A percentile compares a stretch with the other conserved stretches of the same genome.
Evolutionary conservation across 2,113 vertebrate genomes (phyloP).

Genomic region (Butorides virescens): DNA sequence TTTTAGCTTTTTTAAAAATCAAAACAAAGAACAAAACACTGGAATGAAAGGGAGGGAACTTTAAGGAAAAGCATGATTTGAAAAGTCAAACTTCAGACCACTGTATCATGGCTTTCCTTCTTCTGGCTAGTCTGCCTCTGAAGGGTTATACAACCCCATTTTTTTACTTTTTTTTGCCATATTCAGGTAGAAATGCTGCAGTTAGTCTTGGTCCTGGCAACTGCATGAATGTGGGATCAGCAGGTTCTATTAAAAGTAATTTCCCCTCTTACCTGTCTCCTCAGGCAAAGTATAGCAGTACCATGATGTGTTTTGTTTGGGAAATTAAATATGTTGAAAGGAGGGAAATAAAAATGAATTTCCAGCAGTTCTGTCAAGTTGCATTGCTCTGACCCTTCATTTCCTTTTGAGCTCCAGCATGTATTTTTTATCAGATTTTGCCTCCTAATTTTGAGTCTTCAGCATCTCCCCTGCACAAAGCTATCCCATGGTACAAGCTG

Average conservation of each 20-base stretch:
- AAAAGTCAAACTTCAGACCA: neutral
- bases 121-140: neutral
- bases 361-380: neutral
- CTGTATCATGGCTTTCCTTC: neutral
- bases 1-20: neutral
- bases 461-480: neutral
- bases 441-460: neutral
- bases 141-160: fast-evolving
- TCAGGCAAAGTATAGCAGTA: neutral
- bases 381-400: neutral
- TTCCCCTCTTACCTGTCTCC: neutral
- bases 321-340: constrained; percentile 6
- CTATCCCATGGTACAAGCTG: neutral
- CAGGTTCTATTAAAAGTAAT: neutral
- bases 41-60: neutral
- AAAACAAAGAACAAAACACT: neutral
- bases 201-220: neutral
- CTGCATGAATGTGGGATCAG: neutral
- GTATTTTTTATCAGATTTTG: constrained; percentile 35
- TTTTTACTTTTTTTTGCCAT: neutral
- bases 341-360: neutral
- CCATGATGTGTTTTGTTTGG: neutral
- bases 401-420: neutral
- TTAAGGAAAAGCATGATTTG: neutral
- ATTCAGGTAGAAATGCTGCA: neutral